Percentiles rank a stretch among this genome's conserved stretches.
These are phyloP conservation scores for Diadophis punctatus DNA, from an alignment of 2,113 vertebrate species.

Conservation along the genomic window DNA sequence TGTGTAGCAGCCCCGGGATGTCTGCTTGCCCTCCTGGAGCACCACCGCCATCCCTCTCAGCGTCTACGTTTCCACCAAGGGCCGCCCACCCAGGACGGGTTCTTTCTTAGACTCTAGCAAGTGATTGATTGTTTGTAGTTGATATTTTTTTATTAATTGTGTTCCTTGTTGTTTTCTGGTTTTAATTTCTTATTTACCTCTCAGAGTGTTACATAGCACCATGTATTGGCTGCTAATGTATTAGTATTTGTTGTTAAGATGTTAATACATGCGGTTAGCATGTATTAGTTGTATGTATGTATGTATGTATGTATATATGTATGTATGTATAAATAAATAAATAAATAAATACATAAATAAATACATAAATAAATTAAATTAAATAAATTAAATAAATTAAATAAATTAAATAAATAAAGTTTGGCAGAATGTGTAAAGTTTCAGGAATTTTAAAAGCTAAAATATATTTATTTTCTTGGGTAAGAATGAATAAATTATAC, in stretches of 20 bases:
- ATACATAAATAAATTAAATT: no score
- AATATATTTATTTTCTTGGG: constrained; percentile 49
- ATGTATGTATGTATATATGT: no score
- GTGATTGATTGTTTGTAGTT: not conserved
- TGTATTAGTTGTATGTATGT: not conserved
- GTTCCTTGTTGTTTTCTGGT: not conserved
- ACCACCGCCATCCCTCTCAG: no score
- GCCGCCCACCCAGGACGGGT: not conserved
- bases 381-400: no score
- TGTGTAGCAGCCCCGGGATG: no score
- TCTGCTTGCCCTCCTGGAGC: no score
- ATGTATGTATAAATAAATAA: no score
- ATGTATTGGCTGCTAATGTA: not conserved
- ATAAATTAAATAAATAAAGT: no score
- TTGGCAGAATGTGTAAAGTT: constrained; percentile 42
- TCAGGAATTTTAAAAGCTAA: constrained; percentile 51
- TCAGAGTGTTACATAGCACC: not conserved
- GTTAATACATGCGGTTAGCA: not conserved
- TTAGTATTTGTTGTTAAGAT: not conserved
- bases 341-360: not conserved
- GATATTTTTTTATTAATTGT: not conserved
- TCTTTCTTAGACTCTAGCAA: not conserved
- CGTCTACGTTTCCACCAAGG: no score
- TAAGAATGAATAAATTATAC: constrained; percentile 64
- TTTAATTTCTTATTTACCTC: not conserved